These are phyloP conservation scores for Papilio glaucus DNA, from an alignment of 1,140 invertebrate species.

Conservation along the genomic window DNA sequence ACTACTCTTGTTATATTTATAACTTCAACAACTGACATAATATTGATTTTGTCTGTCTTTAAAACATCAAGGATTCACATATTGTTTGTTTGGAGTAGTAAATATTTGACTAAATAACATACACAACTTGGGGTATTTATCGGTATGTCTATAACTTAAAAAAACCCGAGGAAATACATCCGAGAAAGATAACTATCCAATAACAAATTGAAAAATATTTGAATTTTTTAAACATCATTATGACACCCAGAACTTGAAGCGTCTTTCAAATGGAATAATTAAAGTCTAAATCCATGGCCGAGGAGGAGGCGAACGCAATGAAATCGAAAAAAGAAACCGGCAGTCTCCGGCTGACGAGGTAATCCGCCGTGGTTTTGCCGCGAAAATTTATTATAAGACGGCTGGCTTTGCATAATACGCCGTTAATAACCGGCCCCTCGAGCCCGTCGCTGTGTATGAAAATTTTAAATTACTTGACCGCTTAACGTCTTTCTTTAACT, in stretches of 20 bases:
- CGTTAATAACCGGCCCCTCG: constrained; percentile 47
- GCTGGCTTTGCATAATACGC: constrained; percentile 55
- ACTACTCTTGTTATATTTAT: background rate
- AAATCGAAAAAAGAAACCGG: constrained; percentile 59
- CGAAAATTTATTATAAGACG: constrained; percentile 56
- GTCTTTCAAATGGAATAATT: constrained; percentile 50
- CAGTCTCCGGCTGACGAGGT: constrained; percentile 54
- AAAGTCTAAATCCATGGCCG: constrained; percentile 50
- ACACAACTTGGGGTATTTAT: too few relatives aligned
- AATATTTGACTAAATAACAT: too few relatives aligned
- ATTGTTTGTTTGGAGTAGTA: too few relatives aligned
- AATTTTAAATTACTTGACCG: constrained; percentile 44
- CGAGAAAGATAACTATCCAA: constrained; percentile 27
- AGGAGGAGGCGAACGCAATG: constrained; percentile 53
- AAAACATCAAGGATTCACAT: too few relatives aligned
- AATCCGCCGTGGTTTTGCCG: constrained; percentile 48
- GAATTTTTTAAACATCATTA: constrained; percentile 4
- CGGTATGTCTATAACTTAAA: too few relatives aligned
- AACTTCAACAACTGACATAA: background rate
- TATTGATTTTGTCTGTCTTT: background rate
- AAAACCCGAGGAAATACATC: background rate
- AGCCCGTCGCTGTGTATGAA: constrained; percentile 41
- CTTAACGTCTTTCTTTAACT: constrained; percentile 20
- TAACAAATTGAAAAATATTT: constrained; percentile 27
- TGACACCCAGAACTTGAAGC: constrained; percentile 7